Conservation (phyloP, 2,113 vertebrate species). For the Taurulus bubalis region DNA sequence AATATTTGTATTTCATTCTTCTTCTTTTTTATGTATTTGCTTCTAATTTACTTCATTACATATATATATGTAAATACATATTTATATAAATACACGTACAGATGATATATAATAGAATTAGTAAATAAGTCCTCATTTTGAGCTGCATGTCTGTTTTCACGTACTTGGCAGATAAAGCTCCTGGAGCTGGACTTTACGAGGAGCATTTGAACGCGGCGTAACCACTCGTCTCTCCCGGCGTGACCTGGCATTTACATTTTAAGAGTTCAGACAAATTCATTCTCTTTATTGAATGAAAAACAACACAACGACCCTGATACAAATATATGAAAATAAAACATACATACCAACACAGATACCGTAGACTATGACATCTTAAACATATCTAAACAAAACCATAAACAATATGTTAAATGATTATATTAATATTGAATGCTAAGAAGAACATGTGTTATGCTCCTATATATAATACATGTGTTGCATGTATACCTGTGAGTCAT, state of each 20-base stretch:
- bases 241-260: slow-evolving; percentile 14
- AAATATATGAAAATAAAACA: too few relatives aligned
- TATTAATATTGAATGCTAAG: background rate
- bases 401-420: background rate
- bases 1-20: too few relatives aligned
- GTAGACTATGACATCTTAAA: too few relatives aligned
- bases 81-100: background rate
- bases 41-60: too few relatives aligned
- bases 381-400: too few relatives aligned
- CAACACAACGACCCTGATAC: background rate
- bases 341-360: background rate
- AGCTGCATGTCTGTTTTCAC: background rate
- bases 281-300: background rate
- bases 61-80: too few relatives aligned
- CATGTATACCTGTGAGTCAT: too few relatives aligned
- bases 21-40: too few relatives aligned
- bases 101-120: background rate
- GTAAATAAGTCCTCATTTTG: background rate
- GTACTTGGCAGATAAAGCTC: background rate
- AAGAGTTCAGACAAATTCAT: background rate
- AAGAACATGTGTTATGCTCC: background rate
- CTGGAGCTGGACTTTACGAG: background rate
- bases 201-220: slow-evolving; percentile 29
- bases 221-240: background rate
- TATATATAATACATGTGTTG: background rate